phyloP scores from a whole-genome alignment of 2,888 invertebrate species.

The Malacosoma neustria region DNA sequence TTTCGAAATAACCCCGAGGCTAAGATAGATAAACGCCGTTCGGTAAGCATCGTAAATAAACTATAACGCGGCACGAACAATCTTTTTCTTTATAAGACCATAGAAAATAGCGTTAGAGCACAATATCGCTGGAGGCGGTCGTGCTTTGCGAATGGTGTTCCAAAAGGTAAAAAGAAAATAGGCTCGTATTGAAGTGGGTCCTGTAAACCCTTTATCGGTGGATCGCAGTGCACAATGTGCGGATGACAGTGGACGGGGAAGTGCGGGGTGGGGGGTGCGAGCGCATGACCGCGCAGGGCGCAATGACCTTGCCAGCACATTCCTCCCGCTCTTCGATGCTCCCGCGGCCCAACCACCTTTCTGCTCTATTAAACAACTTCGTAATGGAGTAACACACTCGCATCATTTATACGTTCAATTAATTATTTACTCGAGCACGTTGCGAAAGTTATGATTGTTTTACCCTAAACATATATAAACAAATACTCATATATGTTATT shows the following conservation, averaged over 20 bases:
- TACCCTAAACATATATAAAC: too few relatives aligned
- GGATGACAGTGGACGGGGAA: constrained; percentile 33
- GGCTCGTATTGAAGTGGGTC: constrained; percentile 59
- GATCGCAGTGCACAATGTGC: constrained; percentile 65
- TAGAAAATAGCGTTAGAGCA: constrained; percentile 61
- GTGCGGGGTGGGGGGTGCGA: constrained; percentile 31
- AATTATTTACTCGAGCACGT: too few relatives aligned
- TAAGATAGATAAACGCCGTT: constrained; percentile 45
- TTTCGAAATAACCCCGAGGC: constrained; percentile 21
- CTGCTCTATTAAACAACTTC: constrained; percentile 42
- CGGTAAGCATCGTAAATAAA: constrained; percentile 53
- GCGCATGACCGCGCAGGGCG: constrained; percentile 74
- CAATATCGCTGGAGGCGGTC: constrained; percentile 53
- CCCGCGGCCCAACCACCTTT: constrained; percentile 47
- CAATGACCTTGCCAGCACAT: constrained; percentile 73
- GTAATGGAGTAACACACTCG: constrained; percentile 10
- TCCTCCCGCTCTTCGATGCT: constrained; percentile 57
- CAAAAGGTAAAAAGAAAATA: constrained; percentile 45
- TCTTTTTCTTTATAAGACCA: constrained; percentile 42
- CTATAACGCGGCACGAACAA: constrained; percentile 31
- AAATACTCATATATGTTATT: too few relatives aligned
- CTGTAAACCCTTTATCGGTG: constrained; percentile 65
- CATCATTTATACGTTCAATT: too few relatives aligned
- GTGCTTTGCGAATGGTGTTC: constrained; percentile 29
- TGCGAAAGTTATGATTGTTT: too few relatives aligned